A percentile compares a stretch with the other conserved stretches of the same genome.
These are phyloP conservation scores for Cnemophilus loriae DNA, from an alignment of 2,113 vertebrate genomes.

Conservation along the genomic window DNA sequence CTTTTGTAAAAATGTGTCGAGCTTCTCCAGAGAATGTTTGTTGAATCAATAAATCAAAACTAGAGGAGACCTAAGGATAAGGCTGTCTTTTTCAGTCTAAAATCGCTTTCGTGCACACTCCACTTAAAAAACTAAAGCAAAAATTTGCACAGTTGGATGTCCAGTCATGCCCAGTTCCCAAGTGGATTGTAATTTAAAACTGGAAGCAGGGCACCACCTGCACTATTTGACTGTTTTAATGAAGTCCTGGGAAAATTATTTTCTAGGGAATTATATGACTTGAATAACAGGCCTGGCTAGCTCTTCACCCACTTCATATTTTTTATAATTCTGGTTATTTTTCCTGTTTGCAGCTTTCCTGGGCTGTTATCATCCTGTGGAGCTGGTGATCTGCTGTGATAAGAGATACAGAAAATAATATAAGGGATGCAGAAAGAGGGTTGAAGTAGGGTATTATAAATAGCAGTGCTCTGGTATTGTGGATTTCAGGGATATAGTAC, in stretches of 20 bases:
- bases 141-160: neutral
- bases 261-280: constrained; percentile 6
- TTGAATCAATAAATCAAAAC: neutral
- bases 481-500: neutral
- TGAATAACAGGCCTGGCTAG: neutral
- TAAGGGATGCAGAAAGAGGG: neutral
- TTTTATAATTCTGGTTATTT: constrained; percentile 1
- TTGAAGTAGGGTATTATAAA: neutral
- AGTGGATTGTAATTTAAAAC: constrained; percentile 22
- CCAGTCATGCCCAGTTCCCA: neutral
- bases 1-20: neutral
- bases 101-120: neutral
- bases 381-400: neutral
- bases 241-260: constrained; percentile 26
- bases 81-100: neutral
- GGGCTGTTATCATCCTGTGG: neutral
- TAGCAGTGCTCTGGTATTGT: neutral
- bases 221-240: neutral
- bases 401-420: neutral
- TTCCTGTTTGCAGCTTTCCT: constrained; percentile 1
- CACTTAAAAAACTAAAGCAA: neutral
- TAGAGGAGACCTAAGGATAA: neutral
- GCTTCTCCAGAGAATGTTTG: neutral
- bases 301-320: neutral
- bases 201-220: constrained; percentile 12